These are phyloP conservation scores for Desoria tigrina DNA, from an alignment of 2,888 invertebrate species.

Conservation along the genomic window DNA sequence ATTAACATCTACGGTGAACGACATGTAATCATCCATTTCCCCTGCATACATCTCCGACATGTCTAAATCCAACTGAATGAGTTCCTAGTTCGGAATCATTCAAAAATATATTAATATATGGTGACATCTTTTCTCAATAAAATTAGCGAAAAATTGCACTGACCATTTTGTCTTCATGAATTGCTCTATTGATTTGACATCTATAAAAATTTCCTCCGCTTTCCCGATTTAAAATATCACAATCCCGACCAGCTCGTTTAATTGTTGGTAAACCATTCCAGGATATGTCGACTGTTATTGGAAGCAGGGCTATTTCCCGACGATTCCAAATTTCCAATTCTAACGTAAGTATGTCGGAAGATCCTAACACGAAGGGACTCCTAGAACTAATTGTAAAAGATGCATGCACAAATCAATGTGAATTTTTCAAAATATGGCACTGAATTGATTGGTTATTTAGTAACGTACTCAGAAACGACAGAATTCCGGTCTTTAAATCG, in stretches of 20 bases:
- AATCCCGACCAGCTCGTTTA: constrained; percentile 26
- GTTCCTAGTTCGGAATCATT: constrained; percentile 16
- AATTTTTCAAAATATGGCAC: background rate
- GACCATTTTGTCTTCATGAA: constrained; percentile 30
- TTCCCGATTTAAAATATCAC: constrained; percentile 13
- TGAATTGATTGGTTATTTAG: background rate
- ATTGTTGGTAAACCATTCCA: constrained; percentile 35
- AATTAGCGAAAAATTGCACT: background rate
- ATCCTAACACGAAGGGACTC: constrained; percentile 29
- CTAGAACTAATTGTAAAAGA: background rate
- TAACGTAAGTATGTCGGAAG: constrained; percentile 22
- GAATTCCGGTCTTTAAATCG: constrained; percentile 16
- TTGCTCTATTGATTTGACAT: constrained; percentile 26
- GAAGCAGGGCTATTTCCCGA: constrained; percentile 37
- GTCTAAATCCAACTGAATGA: constrained; percentile 32
- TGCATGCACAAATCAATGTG: background rate
- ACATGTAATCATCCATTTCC: background rate
- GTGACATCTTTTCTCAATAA: background rate
- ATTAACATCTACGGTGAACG: constrained; percentile 23
- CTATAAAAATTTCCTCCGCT: constrained; percentile 16
- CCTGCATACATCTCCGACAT: constrained; percentile 31
- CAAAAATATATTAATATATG: background rate
- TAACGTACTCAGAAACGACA: background rate
- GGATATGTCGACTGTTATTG: constrained; percentile 25
- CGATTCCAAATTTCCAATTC: constrained; percentile 38